These are phyloP conservation scores for Corythaixoides concolor DNA, from an alignment of 2,113 vertebrate species.

Conservation along the genomic window DNA sequence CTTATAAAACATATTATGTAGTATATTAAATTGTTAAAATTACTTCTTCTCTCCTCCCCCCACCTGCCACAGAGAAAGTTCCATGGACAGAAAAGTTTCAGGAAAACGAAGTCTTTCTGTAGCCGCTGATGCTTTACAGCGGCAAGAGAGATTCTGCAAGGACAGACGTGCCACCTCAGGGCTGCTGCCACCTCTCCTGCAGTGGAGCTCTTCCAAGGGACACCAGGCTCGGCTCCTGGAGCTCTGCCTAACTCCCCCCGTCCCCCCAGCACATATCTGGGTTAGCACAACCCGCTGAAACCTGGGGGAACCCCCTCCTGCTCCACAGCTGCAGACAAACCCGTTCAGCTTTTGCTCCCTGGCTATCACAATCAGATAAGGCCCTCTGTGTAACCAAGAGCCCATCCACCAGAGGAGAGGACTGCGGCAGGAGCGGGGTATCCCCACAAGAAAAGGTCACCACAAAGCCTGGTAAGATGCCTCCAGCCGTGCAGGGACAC, in stretches of 20 bases:
- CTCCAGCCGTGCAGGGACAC: background rate
- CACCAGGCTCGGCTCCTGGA: background rate
- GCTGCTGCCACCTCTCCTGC: background rate
- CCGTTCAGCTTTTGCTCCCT: background rate
- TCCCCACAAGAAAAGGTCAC: background rate
- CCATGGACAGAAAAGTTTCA: slow-evolving; percentile 56
- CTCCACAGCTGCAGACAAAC: fast-evolving
- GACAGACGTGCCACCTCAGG: background rate
- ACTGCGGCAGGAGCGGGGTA: background rate
- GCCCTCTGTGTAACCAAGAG: background rate
- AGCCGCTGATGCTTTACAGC: background rate
- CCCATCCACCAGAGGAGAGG: background rate
- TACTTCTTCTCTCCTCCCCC: slow-evolving; percentile 67
- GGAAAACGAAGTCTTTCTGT: background rate
- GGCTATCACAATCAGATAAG: background rate
- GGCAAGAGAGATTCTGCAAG: background rate
- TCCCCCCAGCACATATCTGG: background rate
- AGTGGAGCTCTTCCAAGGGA: fast-evolving
- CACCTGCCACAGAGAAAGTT: slow-evolving; percentile 59
- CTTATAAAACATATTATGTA: slow-evolving; percentile 80
- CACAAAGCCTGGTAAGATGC: background rate
- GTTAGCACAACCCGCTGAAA: background rate
- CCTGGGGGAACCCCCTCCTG: background rate
- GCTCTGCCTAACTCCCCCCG: background rate
- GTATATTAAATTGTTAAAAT: slow-evolving; percentile 86